Base-by-base conservation (phyloP, 2,888 invertebrate genomes). In the Venustoraphidia nigricollis region DNA sequence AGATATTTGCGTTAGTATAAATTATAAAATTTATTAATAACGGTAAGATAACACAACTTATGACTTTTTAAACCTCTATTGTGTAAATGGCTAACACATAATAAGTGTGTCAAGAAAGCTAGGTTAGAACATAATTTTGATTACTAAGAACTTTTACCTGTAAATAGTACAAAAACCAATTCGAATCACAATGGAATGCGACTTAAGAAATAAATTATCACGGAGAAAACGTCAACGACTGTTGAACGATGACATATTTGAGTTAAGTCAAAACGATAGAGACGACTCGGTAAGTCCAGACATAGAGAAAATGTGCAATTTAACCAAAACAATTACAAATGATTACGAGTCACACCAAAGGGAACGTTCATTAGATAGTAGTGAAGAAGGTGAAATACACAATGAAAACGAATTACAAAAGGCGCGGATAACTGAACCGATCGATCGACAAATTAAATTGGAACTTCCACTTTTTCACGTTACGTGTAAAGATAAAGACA, bases 221-320 rank as follows among this genome's bases (percentile, higher is more conserved):
- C 34, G 11, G 9, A 17, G 47, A 13, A 71, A 70, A 62, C 64
- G 71, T 54, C 71, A 68, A 59, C 60, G 65, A 36, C 66, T 58
- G 41, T 66, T 71, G 34, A 68, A 67, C 51, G 66, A 71, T 63
- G 71, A 71, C 9, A 71, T 72, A 59, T 72, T 67, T 60, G 72
- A 72, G 64, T 64, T 72, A 54, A 69, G 71, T 54, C 69, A 69
- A 56, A 71, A 70, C 52, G 72, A 72, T 58, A 60, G 69, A 52
- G 68, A 64, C 9, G 70, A 48, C 48, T 45, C 60, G 61, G 9
- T 62, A 64, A 2, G 63, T 64, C 43, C 66, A 62, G 55, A 67
- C 63, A 47, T 58, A 63, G 38, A 63, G 64, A 51, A 65, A 66
- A 44, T 65, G 66, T 35, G 41, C 38, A 4, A 68, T 67, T 10